phyloP scores from a whole-genome alignment of 2,888 invertebrate genomes.

The Automeris io region DNA sequence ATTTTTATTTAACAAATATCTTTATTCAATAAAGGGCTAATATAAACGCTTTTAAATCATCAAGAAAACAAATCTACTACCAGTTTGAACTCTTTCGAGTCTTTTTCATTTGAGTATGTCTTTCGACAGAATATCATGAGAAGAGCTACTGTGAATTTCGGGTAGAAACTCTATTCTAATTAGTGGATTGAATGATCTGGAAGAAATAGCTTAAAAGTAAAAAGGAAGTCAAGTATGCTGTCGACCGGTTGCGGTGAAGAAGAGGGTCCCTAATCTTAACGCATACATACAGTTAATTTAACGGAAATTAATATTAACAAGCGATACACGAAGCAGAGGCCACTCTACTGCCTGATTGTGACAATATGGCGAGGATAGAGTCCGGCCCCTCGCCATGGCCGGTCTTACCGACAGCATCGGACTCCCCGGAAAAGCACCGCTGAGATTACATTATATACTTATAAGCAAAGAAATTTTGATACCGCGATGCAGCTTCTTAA shows the following conservation, averaged over 20 bases:
- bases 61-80: too few species aligned
- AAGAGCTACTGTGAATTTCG: too few species aligned
- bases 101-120: too few species aligned
- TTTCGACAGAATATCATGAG: too few species aligned
- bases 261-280: constrained; percentile 76
- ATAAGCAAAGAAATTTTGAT: constrained; percentile 32
- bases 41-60: too few species aligned
- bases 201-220: constrained; percentile 26
- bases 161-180: too few species aligned
- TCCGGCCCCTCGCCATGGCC: constrained; percentile 74
- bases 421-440: constrained; percentile 44
- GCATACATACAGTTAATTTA: constrained; percentile 77
- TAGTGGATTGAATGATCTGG: too few species aligned
- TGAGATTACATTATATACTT: constrained; percentile 29
- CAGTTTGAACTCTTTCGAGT: too few species aligned
- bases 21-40: too few species aligned
- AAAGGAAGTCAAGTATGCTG: constrained; percentile 73
- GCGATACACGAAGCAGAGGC: constrained; percentile 74
- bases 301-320: constrained; percentile 73
- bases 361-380: constrained; percentile 60
- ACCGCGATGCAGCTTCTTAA: constrained; percentile 45
- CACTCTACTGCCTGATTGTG: constrained; percentile 57
- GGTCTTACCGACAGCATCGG: constrained; percentile 71
- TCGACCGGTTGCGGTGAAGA: constrained; percentile 66
- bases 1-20: too few species aligned